Conservation (phyloP, 2,888 invertebrate species). For the Crossocerus cetratus region DNA sequence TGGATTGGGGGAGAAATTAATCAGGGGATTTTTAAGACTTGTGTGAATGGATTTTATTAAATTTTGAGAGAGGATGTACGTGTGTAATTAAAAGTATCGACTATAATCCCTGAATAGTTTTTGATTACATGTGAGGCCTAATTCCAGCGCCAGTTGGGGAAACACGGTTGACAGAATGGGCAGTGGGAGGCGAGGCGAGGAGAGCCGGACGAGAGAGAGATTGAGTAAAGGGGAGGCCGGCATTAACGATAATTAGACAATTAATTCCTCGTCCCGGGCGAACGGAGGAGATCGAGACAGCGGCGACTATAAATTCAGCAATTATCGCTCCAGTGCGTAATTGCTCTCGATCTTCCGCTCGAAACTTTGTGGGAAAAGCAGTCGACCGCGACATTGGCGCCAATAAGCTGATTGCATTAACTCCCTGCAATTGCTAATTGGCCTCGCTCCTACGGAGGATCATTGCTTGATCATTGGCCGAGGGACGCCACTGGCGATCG, state of each 20-base stretch:
- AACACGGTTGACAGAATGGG: slow-evolving; percentile 20
- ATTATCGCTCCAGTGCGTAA: slow-evolving; percentile 72
- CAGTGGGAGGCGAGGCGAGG: slow-evolving; percentile 31
- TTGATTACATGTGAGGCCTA: not conserved
- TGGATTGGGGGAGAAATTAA: too few species aligned
- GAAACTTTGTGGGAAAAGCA: slow-evolving; percentile 70
- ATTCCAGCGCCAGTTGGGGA: slow-evolving; percentile 24
- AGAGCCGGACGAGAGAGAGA: slow-evolving; percentile 25
- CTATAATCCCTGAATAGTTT: too few species aligned
- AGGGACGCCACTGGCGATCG: too few species aligned
- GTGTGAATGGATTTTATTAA: too few species aligned
- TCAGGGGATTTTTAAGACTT: too few species aligned
- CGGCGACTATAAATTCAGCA: slow-evolving; percentile 70
- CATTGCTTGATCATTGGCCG: slow-evolving; percentile 28
- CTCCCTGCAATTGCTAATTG: slow-evolving; percentile 55
- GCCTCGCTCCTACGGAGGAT: slow-evolving; percentile 20
- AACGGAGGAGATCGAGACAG: slow-evolving; percentile 60
- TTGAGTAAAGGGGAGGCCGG: slow-evolving; percentile 42
- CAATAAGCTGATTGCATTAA: slow-evolving; percentile 71
- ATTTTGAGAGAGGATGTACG: too few species aligned
- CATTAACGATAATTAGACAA: slow-evolving; percentile 67
- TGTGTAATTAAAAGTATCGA: too few species aligned
- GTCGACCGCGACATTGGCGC: slow-evolving; percentile 69
- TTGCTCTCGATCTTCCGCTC: slow-evolving; percentile 64
- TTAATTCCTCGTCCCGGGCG: slow-evolving; percentile 67